Percentiles rank a stretch among this genome's conserved stretches.
Conservation (phyloP, 2,113 vertebrate genomes). For the Chrysemys picta region DNA sequence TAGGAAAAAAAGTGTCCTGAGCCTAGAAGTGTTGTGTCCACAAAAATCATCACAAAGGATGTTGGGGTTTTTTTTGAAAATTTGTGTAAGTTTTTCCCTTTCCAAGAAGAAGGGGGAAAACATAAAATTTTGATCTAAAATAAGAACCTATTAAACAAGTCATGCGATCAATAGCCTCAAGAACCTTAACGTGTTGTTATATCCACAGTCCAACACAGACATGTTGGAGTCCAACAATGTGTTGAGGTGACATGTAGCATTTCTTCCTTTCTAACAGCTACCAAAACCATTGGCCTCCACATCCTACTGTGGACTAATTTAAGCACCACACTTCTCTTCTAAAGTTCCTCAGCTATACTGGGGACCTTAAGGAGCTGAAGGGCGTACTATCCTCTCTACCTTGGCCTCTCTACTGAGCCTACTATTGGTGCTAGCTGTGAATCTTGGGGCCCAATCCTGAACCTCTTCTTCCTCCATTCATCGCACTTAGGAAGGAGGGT, state of each 20-base stretch:
- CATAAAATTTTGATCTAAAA: background rate
- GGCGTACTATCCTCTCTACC: constrained; percentile 32
- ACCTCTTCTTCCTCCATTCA: background rate
- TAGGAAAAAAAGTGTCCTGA: background rate
- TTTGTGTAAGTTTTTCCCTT: background rate
- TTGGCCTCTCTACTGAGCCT: constrained; percentile 31
- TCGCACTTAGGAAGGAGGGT: no score
- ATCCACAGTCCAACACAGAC: background rate
- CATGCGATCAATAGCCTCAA: background rate
- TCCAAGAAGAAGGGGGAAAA: background rate
- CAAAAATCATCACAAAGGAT: background rate
- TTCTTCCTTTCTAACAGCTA: background rate
- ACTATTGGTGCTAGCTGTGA: constrained; percentile 29
- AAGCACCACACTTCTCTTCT: constrained; percentile 27
- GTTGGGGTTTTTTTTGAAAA: no score
- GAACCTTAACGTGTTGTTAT: background rate
- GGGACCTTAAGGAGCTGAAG: constrained; percentile 53
- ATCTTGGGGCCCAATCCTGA: background rate
- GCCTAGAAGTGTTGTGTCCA: background rate
- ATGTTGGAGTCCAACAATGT: background rate
- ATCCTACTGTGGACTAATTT: constrained; percentile 38
- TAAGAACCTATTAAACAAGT: fast-evolving
- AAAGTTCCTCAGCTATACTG: constrained; percentile 56
- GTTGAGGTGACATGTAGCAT: background rate
- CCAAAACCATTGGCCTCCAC: background rate